Evolutionary conservation across 2,113 vertebrate genomes (phyloP), one percentile per base, ranked within the genome.

Genomic region (Damaliscus lunatus): DNA sequence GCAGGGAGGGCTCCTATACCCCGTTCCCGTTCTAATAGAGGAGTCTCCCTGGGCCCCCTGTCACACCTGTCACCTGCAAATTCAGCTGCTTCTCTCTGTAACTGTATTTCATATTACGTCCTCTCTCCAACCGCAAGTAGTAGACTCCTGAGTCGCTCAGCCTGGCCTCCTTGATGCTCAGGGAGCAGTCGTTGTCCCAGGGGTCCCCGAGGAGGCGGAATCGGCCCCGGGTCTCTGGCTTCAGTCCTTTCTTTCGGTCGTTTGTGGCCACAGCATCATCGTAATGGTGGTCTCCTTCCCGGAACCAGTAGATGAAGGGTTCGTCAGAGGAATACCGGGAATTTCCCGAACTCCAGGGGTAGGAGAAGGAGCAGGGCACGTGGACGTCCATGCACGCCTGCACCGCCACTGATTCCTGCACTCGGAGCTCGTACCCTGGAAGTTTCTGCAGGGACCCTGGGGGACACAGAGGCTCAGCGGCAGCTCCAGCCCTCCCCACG

Each of bases 321-420:
- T 2, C 0, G 0, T 0, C 0, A 17, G 1, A 0, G 23, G 0
- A 0, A n/a, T 0, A 0, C 31, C 0, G 0, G 23, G 0, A 0
- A 36, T 0, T 0, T 16, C 1, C 0, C 0, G 0, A 0, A 0
- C 0, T 3, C 92, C 5, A 0, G 1, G 50, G 57, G 19, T 60
- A 36, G n/a, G 6, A 46, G 80, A 97, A 95, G 46, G 57, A 27
- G 64, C 92, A 97, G 92, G 48, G 2, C 48, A 97, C 84, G 0
- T 0, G 8, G 27, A 84, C 77, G 0, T 64, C 96, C 48, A 52
- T 64, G 33, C 95, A 88, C 31, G 78, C 83, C 21, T 67, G 83
- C 21, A 97, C 83, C 0, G 0, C 29, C 60, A 94, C 91, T 0
- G 1, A 3, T 0, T 53, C 4, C 43, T 4, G 33, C 21, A 89